Evolutionary conservation across 2,113 vertebrate species (phyloP), one percentile per base, ranked within the genome.

Genomic region (Siniperca knerii): DNA sequence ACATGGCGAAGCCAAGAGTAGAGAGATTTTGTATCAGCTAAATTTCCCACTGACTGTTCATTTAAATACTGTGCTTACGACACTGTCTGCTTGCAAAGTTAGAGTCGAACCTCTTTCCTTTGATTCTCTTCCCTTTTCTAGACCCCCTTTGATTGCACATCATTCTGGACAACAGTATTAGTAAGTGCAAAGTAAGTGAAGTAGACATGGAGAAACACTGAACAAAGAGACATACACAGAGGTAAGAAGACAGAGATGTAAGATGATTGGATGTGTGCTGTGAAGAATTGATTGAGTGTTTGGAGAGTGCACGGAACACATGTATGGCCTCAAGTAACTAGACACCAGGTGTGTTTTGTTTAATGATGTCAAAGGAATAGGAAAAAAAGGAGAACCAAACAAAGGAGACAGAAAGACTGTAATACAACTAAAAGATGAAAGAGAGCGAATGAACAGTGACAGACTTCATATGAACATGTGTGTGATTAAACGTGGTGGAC

Each of bases 361-460:
- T 92, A 87, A 88, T 86, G 75, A 78, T 35, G 65, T 90, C 81
- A 75, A 75, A 91, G 79, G 50, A 86, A 89, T 0, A 48, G 11
- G 35, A 64, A 68, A 82, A 82, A 72, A 82, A 72, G 50, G 25
- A 83, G 61, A 58, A 60, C 50, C 94, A 83, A 83, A 83, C 75
- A 83, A 81, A 95, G 95, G 94, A 95, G 90, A 96, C 92, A 94
- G 44, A 65, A 77, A 81, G 77, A 66, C 72, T 74, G 20, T 76
- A 83, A 86, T 87, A 73, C 82, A 80, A 86, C 25, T 81, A 95
- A 95, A 96, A 96, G 93, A 95, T 93, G 83, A 95, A 93, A 93
- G 89, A 80, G 83, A 92, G 84, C 55, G 87, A 93, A 90, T 74
- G 67, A 77, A 75, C 21, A 84, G 54, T 67, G 74, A 57, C 52